Conservation (phyloP, 1,140 invertebrate species). For the Trachymyrmex septentrionalis region DNA sequence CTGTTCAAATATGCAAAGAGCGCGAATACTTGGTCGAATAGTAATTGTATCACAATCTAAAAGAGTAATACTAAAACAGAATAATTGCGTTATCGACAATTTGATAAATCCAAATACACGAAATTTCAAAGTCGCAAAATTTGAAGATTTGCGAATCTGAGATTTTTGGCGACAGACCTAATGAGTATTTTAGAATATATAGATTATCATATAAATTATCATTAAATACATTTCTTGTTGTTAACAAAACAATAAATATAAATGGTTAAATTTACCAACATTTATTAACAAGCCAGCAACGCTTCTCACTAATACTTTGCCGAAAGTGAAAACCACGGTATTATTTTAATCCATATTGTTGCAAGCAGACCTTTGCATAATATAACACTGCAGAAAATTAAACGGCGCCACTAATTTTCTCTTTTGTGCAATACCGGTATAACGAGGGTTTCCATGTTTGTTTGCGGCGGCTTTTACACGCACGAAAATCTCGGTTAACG, state of each 20-base stretch:
- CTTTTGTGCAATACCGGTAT: constrained; percentile 38
- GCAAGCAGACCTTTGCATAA: not conserved
- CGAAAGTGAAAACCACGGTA: not conserved
- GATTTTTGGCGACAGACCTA: not conserved
- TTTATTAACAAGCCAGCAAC: not conserved
- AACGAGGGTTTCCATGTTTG: constrained; percentile 21
- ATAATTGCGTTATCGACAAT: not conserved
- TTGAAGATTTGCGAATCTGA: not conserved
- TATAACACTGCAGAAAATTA: constrained; percentile 29
- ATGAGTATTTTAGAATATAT: not conserved
- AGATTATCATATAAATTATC: not conserved
- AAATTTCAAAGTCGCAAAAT: not conserved
- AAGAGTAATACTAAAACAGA: constrained; percentile 1
- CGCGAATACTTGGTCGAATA: constrained; percentile 16
- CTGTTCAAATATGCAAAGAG: not conserved
- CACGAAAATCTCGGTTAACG: constrained; percentile 51
- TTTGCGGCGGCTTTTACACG: constrained; percentile 22
- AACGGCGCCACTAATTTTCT: constrained; percentile 34
- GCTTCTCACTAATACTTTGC: not conserved
- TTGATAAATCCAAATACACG: not conserved
- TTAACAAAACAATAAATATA: not conserved
- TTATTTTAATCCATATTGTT: constrained; percentile 30
- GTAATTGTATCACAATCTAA: constrained; percentile 16
- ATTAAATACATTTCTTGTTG: not conserved
- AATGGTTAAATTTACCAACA: not conserved